Evolutionary conservation across 2,888 invertebrate species (phyloP).

Genomic region (Synergus umbraculus): DNA sequence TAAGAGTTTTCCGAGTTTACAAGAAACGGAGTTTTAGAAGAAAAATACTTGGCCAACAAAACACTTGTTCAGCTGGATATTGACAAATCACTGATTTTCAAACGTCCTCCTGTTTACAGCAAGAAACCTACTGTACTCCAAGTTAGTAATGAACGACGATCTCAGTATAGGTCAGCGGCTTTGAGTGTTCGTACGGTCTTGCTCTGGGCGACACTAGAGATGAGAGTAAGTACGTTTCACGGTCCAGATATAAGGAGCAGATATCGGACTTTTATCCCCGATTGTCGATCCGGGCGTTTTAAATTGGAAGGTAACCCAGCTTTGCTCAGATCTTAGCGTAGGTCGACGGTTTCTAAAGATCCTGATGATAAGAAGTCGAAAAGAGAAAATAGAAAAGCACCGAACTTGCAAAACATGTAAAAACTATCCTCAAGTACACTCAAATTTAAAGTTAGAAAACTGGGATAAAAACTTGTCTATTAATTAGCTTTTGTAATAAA

Average conservation of each 20-base stretch:
- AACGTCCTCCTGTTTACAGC: background rate
- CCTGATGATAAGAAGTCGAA: background rate
- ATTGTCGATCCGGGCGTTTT: slow-evolving; percentile 47
- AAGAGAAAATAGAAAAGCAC: background rate
- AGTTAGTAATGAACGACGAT: slow-evolving; percentile 17
- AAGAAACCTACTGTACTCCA: background rate
- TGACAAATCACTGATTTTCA: background rate
- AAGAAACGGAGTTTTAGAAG: background rate
- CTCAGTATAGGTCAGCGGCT: slow-evolving; percentile 11
- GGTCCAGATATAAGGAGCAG: slow-evolving; percentile 43
- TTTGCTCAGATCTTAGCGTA: slow-evolving; percentile 20
- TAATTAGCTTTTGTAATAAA: too few species aligned
- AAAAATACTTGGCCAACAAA: background rate
- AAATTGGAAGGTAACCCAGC: slow-evolving; percentile 50
- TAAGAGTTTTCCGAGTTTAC: background rate
- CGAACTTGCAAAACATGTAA: too few species aligned
- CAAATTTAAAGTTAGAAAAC: too few species aligned
- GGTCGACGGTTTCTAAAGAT: slow-evolving; percentile 20
- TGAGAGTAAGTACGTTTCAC: background rate
- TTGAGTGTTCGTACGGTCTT: background rate
- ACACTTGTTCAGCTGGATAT: background rate
- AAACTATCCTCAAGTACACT: too few species aligned
- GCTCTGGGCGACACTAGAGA: background rate
- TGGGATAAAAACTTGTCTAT: too few species aligned
- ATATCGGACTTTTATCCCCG: slow-evolving; percentile 48